Evolutionary conservation across 30 jellyfish, hydroid and myxozoan species (phyloP), one percentile per base, ranked within the genome.

Genomic region (Nemopilema nomurai): DNA sequence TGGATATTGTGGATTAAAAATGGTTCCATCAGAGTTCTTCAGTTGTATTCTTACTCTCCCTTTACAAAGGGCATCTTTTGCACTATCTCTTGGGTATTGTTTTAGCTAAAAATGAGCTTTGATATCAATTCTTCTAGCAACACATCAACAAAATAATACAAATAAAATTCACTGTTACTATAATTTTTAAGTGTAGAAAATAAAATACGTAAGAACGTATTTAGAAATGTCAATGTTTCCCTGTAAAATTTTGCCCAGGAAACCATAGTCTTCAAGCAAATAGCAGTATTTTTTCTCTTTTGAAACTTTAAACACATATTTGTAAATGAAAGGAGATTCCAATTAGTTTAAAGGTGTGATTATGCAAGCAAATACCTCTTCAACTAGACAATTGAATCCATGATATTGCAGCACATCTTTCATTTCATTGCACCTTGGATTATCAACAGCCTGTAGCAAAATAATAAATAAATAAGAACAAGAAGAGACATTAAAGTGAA

Each of bases 71-170:
- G 97, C 96, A 80, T 94, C 99, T 69, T 89, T 89, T 62, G 90
- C 84, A 50, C 97, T 84, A 77, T 94, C 99, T 25, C 99, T 96
- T 27, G 99, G 97, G 84, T 94, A 88, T 71, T 87, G 97, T 51
- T 94, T 94, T 24, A 79, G 75, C 98, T 92, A 33, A 20, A 79
- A 74, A 82, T 6, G 0, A 50, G 76, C 63, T 22, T 23, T 18
- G 17, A 17, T 8, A 8, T n/a, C 21, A 17, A 0, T 33, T 72
- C 49, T 49, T 3, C 8, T 18, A 17, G 70, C 27, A 25, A 6
- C 25, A 69, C 27, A 69, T 4, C 66, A 69, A n/a, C n/a, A n/a
- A n/a, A n/a, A n/a, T n/a, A n/a, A 70, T 3, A 13, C 67, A 51
- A 51, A 51, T 16, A 16, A 51, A 9, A 9, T 51, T 51, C n/a